Evolutionary conservation across 1,140 invertebrate species (phyloP).

Genomic region (Aphidius ervi): DNA sequence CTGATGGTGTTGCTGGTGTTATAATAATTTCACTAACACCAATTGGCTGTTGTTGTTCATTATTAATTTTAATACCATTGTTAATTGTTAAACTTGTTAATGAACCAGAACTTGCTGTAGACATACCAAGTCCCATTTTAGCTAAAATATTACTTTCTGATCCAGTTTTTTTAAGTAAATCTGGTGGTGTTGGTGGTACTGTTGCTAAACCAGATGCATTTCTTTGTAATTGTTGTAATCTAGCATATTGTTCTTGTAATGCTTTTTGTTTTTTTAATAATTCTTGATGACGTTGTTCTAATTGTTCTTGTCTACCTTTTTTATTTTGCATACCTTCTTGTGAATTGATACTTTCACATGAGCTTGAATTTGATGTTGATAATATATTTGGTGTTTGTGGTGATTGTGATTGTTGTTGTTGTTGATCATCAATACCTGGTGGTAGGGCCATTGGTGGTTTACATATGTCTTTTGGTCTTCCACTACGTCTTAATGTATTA

Average conservation of each 20-base stretch:
- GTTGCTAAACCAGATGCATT: conserved; percentile 61
- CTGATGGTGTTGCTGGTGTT: conserved; percentile 21
- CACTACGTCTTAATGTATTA: conserved; percentile 28
- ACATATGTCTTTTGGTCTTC: conserved; percentile 28
- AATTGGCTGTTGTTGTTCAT: conserved; percentile 43
- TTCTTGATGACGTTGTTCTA: conserved; percentile 82
- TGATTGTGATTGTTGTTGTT: conserved; percentile 31
- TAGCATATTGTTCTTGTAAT: conserved; percentile 82
- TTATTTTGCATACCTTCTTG: conserved; percentile 60
- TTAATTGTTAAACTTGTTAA: conserved; percentile 58
- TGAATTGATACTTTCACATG: conserved; percentile 74
- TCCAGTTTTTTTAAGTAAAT: conserved; percentile 79
- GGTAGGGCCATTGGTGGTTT: conserved; percentile 44
- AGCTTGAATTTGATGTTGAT: conserved; percentile 61
- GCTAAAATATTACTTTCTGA: conserved; percentile 81
- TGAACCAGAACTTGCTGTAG: conserved; percentile 60
- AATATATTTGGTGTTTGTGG: conserved; percentile 33
- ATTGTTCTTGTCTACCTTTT: conserved; percentile 66
- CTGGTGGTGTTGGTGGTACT: conserved; percentile 58
- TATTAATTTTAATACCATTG: conserved; percentile 42
- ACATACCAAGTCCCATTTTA: conserved; percentile 74
- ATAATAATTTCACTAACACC: not conserved
- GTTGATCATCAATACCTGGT: conserved; percentile 52
- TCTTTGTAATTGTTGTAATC: conserved; percentile 79
- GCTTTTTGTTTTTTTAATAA: conserved; percentile 79